These are phyloP conservation scores for Dione juno DNA, from an alignment of 2,888 invertebrate genomes.

Conservation along the genomic window DNA sequence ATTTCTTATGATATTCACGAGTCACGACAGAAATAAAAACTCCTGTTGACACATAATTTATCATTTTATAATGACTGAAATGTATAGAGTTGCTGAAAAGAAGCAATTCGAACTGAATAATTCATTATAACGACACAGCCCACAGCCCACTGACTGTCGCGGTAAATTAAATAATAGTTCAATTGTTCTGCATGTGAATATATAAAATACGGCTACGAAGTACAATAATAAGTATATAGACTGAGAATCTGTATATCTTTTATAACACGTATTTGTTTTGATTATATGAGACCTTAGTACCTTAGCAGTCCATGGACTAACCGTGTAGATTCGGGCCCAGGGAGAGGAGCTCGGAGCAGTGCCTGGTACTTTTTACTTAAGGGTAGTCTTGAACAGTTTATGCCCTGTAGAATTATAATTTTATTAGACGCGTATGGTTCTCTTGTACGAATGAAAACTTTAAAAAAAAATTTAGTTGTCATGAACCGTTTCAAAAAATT, in stretches of 20 bases:
- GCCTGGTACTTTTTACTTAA: too few species aligned
- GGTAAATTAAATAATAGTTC: conserved; percentile 34
- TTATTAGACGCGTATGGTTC: background rate
- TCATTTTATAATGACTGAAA: background rate
- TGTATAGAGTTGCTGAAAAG: background rate
- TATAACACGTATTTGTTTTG: conserved; percentile 2
- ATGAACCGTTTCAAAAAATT: too few species aligned
- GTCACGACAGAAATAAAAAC: too few species aligned
- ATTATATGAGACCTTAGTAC: background rate
- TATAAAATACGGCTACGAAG: conserved; percentile 15
- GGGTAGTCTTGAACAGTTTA: too few species aligned
- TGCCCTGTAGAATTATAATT: background rate
- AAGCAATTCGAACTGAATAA: conserved; percentile 5
- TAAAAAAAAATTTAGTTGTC: too few species aligned
- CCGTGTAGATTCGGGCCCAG: too few species aligned
- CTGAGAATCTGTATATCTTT: background rate
- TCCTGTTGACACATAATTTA: background rate
- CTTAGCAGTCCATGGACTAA: too few species aligned
- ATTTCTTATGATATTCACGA: too few species aligned
- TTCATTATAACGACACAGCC: conserved; percentile 19
- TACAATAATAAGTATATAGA: background rate
- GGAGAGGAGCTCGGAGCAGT: too few species aligned
- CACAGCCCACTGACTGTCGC: conserved; percentile 20
- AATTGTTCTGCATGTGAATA: conserved; percentile 35
- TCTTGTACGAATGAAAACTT: too few species aligned